Base-by-base conservation (phyloP, 2,113 vertebrate species). In the Platichthys stellatus region DNA sequence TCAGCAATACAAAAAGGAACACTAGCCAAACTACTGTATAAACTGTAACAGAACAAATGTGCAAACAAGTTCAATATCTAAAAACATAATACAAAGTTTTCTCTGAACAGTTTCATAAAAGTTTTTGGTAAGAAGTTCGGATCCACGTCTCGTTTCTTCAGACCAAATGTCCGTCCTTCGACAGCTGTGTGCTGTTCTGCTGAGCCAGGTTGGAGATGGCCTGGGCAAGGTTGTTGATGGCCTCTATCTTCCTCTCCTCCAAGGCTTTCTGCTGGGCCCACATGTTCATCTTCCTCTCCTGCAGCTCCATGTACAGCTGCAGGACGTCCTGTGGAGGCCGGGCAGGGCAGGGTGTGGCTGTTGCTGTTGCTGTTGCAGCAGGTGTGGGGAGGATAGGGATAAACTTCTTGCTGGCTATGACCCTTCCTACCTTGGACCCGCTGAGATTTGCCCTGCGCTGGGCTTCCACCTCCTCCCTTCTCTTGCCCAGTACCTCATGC, bases 221-320 rank as follows among this genome's bases (percentile, higher is more conserved):
- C 40, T 92, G 92, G 1, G 93, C 94, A 78, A 94, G 72, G 73
- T 95, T 95, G 77, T 95, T 95, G 47, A 94, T 94, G 68, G 93
- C 93, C 11, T 94, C 93, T 2, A 94, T 94, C 84, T 94, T 95
- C 76, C 93, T 90, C 90, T 94, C 94, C 77, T 95, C 93, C 54
- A 94, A 87, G 0, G 90, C 93, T 79, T 92, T 94, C 86, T 94
- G 94, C 87, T 94, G 94, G 2, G 90, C 91, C 93, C 93, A 95
- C 94, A 94, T 93, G 89, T 93, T 94, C 88, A 95, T 86, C 85
- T 94, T 94, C 83, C 94, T 92, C 88, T 94, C 94, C 57, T 95
- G 94, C 54, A 95, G 89, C 88, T 95, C 94, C 92, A 95, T 90
- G 88, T 95, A 95, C 21, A 95, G 82, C 80, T 95, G 94, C 43